Base-by-base conservation (phyloP, 2,113 vertebrate species). In the Pluvianellus socialis region DNA sequence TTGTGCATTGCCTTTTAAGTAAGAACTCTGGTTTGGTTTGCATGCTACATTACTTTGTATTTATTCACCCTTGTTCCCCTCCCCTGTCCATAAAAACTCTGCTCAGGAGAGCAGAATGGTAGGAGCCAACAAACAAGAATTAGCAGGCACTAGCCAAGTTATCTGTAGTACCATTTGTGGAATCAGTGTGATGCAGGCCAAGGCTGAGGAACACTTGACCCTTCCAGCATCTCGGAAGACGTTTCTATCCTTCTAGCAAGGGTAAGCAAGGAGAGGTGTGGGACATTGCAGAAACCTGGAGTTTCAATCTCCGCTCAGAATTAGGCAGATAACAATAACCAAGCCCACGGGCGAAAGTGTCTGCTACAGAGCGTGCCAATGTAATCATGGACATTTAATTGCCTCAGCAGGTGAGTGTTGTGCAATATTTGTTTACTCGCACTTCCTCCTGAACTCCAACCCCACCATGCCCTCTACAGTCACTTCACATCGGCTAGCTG, bases 1-100 rank as follows among this genome's bases (percentile, higher is more conserved):
- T 0, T 3, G 3, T 28, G 20, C 1, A 42, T 12, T 11, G 53
- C 1, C 9, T n/a, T 52, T 13, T 22, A 9, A 67, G 20, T 7
- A 59, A 81, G 27, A 75, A 16, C 47, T 53, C 66, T 7, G 40
- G 3, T 21, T 35, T 59, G 44, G 9, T 55, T 26, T 10, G 2
- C 2, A n/a, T 3, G 1, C 16, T 11, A 8, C 67, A 20, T 72
- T 33, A 35, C 8, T 59, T 26, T 0, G 0, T 12, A 53, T 49
- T 81, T 59, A 56, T 50, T 28, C 30, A 61, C 33, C 47, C 58
- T 38, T 1, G 1, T 55, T 73, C 15, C 32, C 42, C 8, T 19
- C 42, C 42, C 61, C 73, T 18, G 28, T 4, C 30, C 20, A 5
- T 11, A 80, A 62, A 52, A 20, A 12, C n/a, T 4, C 21, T 10